Percentiles rank a stretch among this genome's conserved stretches.
Evolutionary conservation across 2,113 vertebrate genomes (phyloP).

Genomic region (Atlantisia rogersi): DNA sequence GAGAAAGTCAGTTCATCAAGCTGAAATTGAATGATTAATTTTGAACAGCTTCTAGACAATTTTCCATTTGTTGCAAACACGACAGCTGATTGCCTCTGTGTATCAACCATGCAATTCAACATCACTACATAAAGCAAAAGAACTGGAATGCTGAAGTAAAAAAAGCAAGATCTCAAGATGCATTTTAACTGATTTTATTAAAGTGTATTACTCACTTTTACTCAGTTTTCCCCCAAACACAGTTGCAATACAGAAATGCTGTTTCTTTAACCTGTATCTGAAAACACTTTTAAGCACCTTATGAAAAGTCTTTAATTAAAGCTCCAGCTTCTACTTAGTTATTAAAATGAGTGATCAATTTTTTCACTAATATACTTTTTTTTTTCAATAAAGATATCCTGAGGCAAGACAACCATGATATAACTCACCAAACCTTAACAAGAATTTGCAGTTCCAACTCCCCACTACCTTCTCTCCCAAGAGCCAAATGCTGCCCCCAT

Average conservation of each 20-base stretch:
- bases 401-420: not conserved
- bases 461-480: not conserved
- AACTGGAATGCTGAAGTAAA: not conserved
- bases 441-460: not conserved
- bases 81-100: not conserved
- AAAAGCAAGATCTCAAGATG: not conserved
- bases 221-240: not conserved
- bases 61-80: not conserved
- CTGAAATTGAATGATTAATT: not conserved
- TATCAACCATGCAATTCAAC: not conserved
- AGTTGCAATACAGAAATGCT: not conserved
- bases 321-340: not conserved
- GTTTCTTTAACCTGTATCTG: not conserved
- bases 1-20: not conserved
- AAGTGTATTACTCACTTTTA: not conserved
- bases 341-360: not conserved
- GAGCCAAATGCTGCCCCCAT: rapidly evolving
- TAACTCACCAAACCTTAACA: not conserved
- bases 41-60: not conserved
- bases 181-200: not conserved
- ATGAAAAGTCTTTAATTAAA: not conserved
- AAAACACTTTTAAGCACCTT: not conserved
- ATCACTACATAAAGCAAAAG: not conserved
- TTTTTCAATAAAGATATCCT: not conserved
- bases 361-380: not conserved